Evolutionary conservation across 2,888 invertebrate species (phyloP).

Genomic region (Encarsia formosa): DNA sequence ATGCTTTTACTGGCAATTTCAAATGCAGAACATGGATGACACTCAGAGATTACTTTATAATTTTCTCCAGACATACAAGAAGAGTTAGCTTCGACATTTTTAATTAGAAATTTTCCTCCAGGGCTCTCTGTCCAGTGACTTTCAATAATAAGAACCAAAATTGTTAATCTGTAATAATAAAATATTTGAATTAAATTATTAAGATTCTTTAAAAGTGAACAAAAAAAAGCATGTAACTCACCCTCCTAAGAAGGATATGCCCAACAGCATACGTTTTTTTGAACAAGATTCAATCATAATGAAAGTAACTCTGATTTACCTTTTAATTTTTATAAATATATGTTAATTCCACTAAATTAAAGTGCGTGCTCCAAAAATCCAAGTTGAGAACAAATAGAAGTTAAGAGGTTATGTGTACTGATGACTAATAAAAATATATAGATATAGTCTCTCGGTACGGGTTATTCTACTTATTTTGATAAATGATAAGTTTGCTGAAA

Average conservation of each 20-base stretch:
- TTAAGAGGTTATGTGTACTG: too few species aligned
- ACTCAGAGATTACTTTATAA: conserved; percentile 69
- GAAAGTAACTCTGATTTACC: too few species aligned
- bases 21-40: conserved; percentile 82
- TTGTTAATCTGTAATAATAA: conserved; percentile 65
- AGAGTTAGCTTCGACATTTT: conserved; percentile 67
- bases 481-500: too few species aligned
- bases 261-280: conserved; percentile 77
- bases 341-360: too few species aligned
- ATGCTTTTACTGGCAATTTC: conserved; percentile 79
- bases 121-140: conserved; percentile 66
- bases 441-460: too few species aligned
- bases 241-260: conserved; percentile 71
- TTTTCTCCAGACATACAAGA: conserved; percentile 73
- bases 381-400: too few species aligned
- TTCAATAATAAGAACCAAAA: conserved; percentile 77
- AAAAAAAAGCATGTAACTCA: conserved; percentile 51
- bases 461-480: too few species aligned
- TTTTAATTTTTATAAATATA: too few species aligned
- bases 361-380: too few species aligned
- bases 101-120: conserved; percentile 62
- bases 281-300: conserved; percentile 81
- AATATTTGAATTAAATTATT: conserved; percentile 13
- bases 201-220: not conserved
- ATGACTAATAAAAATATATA: too few species aligned